Percentiles rank a stretch among this genome's conserved stretches.
phyloP scores from a whole-genome alignment of 2,113 vertebrate genomes.

The Brienomyrus longianalis region DNA sequence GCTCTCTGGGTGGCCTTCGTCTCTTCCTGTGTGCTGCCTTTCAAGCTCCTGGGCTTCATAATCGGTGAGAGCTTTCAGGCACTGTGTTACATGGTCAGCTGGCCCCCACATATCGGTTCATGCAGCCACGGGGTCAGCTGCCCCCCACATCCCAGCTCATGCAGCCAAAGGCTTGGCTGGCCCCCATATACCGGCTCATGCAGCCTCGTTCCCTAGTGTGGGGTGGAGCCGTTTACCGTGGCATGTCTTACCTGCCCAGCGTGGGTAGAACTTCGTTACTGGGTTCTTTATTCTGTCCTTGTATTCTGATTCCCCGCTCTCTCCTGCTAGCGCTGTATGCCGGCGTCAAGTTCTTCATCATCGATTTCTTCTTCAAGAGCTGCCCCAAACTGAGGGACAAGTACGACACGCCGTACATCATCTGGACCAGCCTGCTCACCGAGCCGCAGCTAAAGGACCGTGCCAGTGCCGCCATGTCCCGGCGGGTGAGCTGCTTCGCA shows the following conservation, averaged over 20 bases:
- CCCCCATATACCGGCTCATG: too few species aligned
- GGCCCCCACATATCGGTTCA: too few species aligned
- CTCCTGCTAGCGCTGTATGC: conserved; percentile 73
- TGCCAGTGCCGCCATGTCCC: conserved; percentile 52
- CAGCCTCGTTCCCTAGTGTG: neutral
- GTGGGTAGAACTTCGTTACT: neutral
- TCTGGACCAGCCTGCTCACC: conserved; percentile 85
- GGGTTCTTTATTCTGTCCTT: neutral
- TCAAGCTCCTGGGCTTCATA: conserved; percentile 80
- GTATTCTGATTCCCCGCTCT: neutral
- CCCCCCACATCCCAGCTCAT: too few species aligned
- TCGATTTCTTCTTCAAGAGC: conserved; percentile 90
- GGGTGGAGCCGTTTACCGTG: neutral
- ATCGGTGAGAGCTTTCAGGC: conserved; percentile 59
- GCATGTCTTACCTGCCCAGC: neutral
- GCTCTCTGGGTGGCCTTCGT: conserved; percentile 83
- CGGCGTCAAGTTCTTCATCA: conserved; percentile 92
- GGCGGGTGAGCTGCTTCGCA: conserved; percentile 66
- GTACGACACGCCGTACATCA: conserved; percentile 85
- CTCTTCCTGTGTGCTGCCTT: conserved; percentile 87
- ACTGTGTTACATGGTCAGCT: neutral
- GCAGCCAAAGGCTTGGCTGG: neutral
- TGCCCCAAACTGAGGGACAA: conserved; percentile 84
- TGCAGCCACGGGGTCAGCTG: too few species aligned
- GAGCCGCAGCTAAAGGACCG: conserved; percentile 94